Base-by-base conservation (phyloP, 2,797 vertebrate species). In the Pelobates cultripes region DNA sequence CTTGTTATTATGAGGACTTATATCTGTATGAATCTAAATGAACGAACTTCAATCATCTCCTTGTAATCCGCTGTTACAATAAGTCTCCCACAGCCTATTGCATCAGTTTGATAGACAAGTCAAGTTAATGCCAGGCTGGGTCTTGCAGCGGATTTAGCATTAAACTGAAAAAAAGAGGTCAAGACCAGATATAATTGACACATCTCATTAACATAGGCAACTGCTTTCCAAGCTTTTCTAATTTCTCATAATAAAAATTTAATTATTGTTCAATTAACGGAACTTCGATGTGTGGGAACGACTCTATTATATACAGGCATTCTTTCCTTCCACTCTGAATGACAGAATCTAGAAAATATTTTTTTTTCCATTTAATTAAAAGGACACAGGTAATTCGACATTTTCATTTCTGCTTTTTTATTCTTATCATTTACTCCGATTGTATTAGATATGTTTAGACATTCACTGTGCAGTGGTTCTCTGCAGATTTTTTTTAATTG, bases 41-140 rank as follows among this genome's bases (percentile, higher is more conserved):
- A 12, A 57, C 13, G 14, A 57, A 57, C 14, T 12, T 57, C 55
- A 14, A 12, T 12, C 55, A 57, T 7, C 55, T 57, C 55, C 13
- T 12, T 12, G 13, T 57, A 57, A 57, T 15, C 55, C 14, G 4
- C 14, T 4, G 55, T 57, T 57, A 12, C 55, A 57, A 15, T 57
- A 57, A 28, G 14, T 81, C 68, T 71, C 55, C 15, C 2, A 70
- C 43, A 70, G 42, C 64, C 70, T 57, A 70, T 77, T 77, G 51
- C 13, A 67, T 57, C 61, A 66, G 60, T 77, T 66, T 77, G 40
- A 57, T 15, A 71, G 74, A 76, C 73, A 66, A 66, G 64, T 66
- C 75, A 81, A 63, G 80, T 47, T 82, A 81, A 82, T 66, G 14
- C 43, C 41, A 55, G 40, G 60, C 61, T 68, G 72, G 60, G 42